Evolutionary conservation across 2,888 invertebrate species (phyloP).

Genomic region (Rapana venosa): DNA sequence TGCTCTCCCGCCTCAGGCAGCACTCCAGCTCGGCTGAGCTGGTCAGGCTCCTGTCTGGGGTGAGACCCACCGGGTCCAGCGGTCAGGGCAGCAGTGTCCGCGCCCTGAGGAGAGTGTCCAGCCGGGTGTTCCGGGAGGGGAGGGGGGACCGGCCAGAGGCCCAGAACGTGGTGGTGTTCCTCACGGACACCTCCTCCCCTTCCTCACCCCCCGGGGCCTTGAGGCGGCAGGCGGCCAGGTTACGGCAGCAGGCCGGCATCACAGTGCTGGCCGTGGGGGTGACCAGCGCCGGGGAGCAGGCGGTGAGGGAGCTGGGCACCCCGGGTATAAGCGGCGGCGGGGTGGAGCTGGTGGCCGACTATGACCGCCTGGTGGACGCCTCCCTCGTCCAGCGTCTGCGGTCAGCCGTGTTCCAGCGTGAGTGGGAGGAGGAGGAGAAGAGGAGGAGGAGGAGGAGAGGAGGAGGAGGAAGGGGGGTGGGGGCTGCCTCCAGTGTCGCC

Average conservation of each 20-base stretch:
- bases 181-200: constrained; percentile 61
- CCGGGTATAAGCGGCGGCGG: constrained; percentile 38
- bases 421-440: constrained; percentile 25
- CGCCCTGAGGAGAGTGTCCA: constrained; percentile 52
- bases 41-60: constrained; percentile 50
- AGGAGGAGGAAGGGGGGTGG: neutral
- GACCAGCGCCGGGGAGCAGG: constrained; percentile 45
- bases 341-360: constrained; percentile 51
- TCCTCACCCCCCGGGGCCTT: constrained; percentile 42
- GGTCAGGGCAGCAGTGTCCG: constrained; percentile 45
- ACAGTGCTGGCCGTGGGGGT: constrained; percentile 61
- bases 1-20: constrained; percentile 57
- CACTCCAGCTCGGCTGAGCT: constrained; percentile 52
- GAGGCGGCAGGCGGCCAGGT: constrained; percentile 55
- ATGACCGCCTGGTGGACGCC: constrained; percentile 42
- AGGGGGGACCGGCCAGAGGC: constrained; percentile 56
- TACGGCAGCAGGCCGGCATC: constrained; percentile 57
- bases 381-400: constrained; percentile 35
- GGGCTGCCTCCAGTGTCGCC: no score
- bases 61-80: constrained; percentile 40
- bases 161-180: constrained; percentile 62
- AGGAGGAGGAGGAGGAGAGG: neutral
- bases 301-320: constrained; percentile 57
- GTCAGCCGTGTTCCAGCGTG: constrained; percentile 50
- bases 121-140: constrained; percentile 49